phyloP scores from a whole-genome alignment of 2,888 invertebrate genomes.

The Resseliella maxima region DNA sequence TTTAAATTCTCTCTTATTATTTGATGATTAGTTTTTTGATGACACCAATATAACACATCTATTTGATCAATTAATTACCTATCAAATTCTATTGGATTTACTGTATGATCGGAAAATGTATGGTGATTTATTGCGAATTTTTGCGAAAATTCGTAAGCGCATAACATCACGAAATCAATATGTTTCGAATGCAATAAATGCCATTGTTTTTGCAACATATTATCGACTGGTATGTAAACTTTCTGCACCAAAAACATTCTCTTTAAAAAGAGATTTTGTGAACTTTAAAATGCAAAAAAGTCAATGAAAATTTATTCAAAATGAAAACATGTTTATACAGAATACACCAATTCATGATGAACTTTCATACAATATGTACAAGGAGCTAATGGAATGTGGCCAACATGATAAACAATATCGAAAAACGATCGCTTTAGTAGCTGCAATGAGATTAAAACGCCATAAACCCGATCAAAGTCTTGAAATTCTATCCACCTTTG shows the following conservation, averaged over 20 bases:
- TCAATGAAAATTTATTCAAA: conserved; percentile 10
- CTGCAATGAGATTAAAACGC: neutral
- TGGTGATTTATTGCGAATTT: neutral
- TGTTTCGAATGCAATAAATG: neutral
- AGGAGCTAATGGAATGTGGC: neutral
- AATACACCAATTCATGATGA: conserved; percentile 30
- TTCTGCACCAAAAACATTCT: too few species aligned
- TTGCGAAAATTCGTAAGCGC: neutral
- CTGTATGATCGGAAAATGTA: neutral
- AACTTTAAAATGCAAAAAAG: neutral
- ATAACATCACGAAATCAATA: neutral
- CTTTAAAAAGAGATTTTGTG: too few species aligned
- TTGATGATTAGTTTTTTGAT: conserved; percentile 7
- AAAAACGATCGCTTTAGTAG: conserved; percentile 24
- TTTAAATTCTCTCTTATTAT: too few species aligned
- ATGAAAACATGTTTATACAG: too few species aligned
- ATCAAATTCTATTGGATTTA: conserved; percentile 11
- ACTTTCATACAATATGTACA: conserved; percentile 44
- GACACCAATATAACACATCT: neutral
- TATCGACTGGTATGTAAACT: neutral
- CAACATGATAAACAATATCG: conserved; percentile 9
- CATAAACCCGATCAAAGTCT: conserved; percentile 6
- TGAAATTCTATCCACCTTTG: conserved; percentile 7
- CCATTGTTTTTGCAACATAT: conserved; percentile 16
- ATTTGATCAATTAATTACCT: neutral